Evolutionary conservation across 92 coral and sea anemone species (phyloP).

Genomic region (Chrysogorgia sp.): DNA sequence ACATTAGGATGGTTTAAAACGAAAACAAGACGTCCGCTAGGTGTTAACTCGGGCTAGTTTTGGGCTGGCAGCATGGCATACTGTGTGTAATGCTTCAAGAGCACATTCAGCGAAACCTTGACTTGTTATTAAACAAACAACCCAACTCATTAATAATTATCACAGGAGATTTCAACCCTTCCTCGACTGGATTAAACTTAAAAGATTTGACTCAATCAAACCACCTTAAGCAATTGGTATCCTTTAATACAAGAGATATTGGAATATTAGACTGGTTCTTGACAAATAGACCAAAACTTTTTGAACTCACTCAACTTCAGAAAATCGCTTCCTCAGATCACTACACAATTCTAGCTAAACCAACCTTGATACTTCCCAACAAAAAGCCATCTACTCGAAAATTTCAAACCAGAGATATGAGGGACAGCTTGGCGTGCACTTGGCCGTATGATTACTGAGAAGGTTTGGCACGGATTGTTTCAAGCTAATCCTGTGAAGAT

Average conservation of each 20-base stretch:
- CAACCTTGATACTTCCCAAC: too few species aligned
- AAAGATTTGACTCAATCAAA: slow-evolving; percentile 42
- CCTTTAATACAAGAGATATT: slow-evolving; percentile 48
- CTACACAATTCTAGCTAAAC: slow-evolving; percentile 53
- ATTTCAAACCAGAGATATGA: slow-evolving; percentile 39
- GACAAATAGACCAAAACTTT: slow-evolving; percentile 49
- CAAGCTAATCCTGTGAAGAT: slow-evolving; percentile 27
- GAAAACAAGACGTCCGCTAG: too few species aligned
- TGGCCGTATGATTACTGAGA: too few species aligned
- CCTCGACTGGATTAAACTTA: slow-evolving; percentile 32
- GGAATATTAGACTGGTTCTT: slow-evolving; percentile 52
- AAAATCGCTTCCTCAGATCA: slow-evolving; percentile 57
- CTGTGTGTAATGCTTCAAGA: too few species aligned
- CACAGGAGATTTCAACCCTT: slow-evolving; percentile 50
- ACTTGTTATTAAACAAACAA: slow-evolving; percentile 31
- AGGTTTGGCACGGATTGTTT: slow-evolving; percentile 37
- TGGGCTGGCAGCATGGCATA: too few species aligned
- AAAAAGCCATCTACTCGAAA: too few species aligned
- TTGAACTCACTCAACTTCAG: slow-evolving; percentile 35
- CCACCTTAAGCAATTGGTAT: slow-evolving; percentile 55
- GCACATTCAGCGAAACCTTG: slow-evolving; percentile 34
- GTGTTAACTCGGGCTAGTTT: too few species aligned
- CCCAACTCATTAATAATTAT: slow-evolving; percentile 49
- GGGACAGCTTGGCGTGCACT: slow-evolving; percentile 53
- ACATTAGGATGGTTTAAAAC: too few species aligned